Conservation (phyloP, 2,113 vertebrate species). For the Callaeas wilsoni region DNA sequence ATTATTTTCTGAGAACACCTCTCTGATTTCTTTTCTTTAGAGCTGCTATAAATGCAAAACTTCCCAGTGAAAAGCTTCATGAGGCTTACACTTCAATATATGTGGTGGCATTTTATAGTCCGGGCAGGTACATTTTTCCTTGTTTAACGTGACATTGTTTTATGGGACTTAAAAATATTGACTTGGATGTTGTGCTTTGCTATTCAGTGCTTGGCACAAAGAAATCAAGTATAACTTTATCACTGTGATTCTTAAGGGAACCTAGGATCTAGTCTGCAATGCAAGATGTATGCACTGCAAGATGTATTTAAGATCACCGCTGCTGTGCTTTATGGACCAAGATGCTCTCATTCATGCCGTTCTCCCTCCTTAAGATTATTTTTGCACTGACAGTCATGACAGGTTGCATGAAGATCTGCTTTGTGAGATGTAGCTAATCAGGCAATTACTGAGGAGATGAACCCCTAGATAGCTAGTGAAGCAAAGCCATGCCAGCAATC, state of each 20-base stretch:
- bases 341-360: neutral
- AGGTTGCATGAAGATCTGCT: neutral
- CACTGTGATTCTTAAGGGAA: neutral
- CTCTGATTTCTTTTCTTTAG: neutral
- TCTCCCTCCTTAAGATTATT: neutral
- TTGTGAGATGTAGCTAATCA: neutral
- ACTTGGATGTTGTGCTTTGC: neutral
- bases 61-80: neutral
- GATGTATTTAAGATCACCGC: neutral
- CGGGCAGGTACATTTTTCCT: neutral
- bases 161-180: neutral
- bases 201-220: neutral
- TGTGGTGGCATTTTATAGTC: neutral
- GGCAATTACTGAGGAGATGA: neutral
- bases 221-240: neutral
- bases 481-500: neutral
- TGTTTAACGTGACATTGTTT: neutral
- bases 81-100: neutral
- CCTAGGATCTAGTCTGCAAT: neutral
- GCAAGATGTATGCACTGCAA: neutral
- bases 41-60: neutral
- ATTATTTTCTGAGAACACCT: constrained; percentile 17
- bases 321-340: neutral
- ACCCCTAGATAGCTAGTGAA: neutral
- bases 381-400: neutral